Evolutionary conservation across 1,140 invertebrate species (phyloP).

Genomic region (Antheraea mylitta): DNA sequence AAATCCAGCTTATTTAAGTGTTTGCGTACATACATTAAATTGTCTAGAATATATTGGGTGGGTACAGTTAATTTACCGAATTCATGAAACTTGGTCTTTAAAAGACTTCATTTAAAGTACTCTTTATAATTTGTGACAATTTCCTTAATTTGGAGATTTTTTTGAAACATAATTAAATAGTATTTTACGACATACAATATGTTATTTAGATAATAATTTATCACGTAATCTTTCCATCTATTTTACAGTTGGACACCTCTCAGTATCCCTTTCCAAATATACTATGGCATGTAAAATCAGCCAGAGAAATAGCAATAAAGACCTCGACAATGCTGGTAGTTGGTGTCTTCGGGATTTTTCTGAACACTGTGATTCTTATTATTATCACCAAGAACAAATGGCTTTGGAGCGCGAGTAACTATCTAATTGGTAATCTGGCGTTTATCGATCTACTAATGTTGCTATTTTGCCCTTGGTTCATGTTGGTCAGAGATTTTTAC

Average conservation of each 20-base stretch:
- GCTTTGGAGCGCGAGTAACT: constrained; percentile 87
- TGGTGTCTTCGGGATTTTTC: constrained; percentile 83
- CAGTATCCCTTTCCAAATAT: constrained; percentile 78
- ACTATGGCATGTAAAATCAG: constrained; percentile 81
- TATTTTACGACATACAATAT: no score
- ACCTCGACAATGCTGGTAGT: constrained; percentile 80
- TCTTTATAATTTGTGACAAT: no score
- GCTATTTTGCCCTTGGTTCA: constrained; percentile 86
- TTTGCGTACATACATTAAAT: no score
- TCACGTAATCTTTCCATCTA: no score
- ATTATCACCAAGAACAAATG: constrained; percentile 84
- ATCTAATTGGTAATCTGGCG: constrained; percentile 90
- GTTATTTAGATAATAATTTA: no score
- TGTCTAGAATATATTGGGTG: no score
- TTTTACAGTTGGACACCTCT: constrained; percentile 66
- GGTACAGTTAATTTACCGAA: no score
- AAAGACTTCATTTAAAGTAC: no score
- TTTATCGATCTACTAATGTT: constrained; percentile 86
- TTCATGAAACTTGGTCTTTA: no score
- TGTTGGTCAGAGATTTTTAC: constrained; percentile 84
- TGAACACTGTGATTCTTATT: constrained; percentile 85
- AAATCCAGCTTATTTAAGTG: no score
- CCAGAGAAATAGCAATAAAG: constrained; percentile 82
- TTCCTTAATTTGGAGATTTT: no score
- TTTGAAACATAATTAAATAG: no score